These are phyloP conservation scores for Spodoptera littoralis DNA, from an alignment of 2,888 invertebrate genomes.

Conservation along the genomic window DNA sequence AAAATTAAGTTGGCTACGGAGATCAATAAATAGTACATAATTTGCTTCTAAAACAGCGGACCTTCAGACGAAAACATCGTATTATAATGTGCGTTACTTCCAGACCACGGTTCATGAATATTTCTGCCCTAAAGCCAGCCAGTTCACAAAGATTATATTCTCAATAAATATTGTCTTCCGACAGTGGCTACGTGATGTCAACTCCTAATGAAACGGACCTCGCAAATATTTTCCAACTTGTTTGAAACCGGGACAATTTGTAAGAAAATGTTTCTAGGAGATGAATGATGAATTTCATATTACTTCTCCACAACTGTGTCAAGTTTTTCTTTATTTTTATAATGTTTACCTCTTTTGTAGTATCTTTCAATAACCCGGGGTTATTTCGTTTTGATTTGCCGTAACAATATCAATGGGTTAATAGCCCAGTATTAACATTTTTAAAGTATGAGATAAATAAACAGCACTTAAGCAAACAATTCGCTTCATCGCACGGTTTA, in stretches of 20 bases:
- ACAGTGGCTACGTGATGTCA: slow-evolving; percentile 6
- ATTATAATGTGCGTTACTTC: slow-evolving; percentile 2
- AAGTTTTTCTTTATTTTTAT: slow-evolving; percentile 2
- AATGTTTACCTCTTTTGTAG: neutral
- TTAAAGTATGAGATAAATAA: slow-evolving; percentile 16
- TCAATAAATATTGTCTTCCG: neutral
- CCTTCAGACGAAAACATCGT: neutral
- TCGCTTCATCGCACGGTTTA: slow-evolving; percentile 21
- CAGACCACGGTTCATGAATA: slow-evolving; percentile 9
- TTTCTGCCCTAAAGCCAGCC: neutral
- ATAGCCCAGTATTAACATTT: slow-evolving; percentile 6
- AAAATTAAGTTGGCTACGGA: neutral
- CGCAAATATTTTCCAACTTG: neutral
- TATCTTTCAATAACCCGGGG: slow-evolving; percentile 11
- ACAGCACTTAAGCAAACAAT: slow-evolving; percentile 6
- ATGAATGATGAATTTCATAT: slow-evolving; percentile 4
- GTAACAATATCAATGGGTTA: slow-evolving; percentile 1
- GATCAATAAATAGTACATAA: neutral
- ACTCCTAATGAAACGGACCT: neutral
- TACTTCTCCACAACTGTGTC: neutral
- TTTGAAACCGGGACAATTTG: slow-evolving; percentile 3
- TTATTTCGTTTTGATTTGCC: slow-evolving; percentile 22
- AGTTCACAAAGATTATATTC: slow-evolving; percentile 6
- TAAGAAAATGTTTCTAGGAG: slow-evolving; percentile 2
- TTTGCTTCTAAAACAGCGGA: slow-evolving; percentile 1